Evolutionary conservation across 1,140 invertebrate species (phyloP).

Genomic region (Drosophila yakuba): DNA sequence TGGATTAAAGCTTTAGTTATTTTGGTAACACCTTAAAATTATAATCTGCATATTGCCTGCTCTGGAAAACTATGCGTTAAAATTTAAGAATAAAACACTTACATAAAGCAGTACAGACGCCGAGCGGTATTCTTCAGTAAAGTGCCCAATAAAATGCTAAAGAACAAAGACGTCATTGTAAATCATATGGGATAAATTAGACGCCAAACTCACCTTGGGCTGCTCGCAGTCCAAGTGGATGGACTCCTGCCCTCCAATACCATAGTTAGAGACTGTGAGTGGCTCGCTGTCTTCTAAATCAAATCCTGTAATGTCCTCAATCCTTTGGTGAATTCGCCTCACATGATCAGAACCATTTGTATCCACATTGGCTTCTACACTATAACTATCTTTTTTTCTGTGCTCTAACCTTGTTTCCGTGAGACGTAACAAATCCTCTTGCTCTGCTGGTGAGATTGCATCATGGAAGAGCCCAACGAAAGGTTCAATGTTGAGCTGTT

Average conservation of each 20-base stretch:
- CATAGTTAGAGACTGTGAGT: slow-evolving; percentile 88
- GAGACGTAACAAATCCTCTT: slow-evolving; percentile 92
- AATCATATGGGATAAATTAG: background rate
- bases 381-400: slow-evolving; percentile 88
- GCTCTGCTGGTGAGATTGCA: slow-evolving; percentile 94
- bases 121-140: slow-evolving; percentile 24
- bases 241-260: slow-evolving; percentile 89
- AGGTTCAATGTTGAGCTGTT: slow-evolving; percentile 93
- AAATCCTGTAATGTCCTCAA: slow-evolving; percentile 89
- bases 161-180: rapidly evolving
- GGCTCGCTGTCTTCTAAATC: slow-evolving; percentile 86
- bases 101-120: slow-evolving; percentile 55
- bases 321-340: slow-evolving; percentile 84
- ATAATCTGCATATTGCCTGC: background rate
- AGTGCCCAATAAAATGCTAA: slow-evolving; percentile 1
- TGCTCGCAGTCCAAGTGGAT: slow-evolving; percentile 87
- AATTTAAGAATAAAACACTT: slow-evolving; percentile 17
- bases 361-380: slow-evolving; percentile 89
- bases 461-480: slow-evolving; percentile 94
- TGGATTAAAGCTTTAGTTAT: background rate
- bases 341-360: slow-evolving; percentile 87
- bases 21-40: background rate
- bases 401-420: slow-evolving; percentile 94
- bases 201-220: background rate
- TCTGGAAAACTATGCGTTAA: too few species aligned